A percentile compares a stretch with the other conserved stretches of the same genome.
Conservation (phyloP, 2,113 vertebrate genomes). For the Chaetura pelagica region DNA sequence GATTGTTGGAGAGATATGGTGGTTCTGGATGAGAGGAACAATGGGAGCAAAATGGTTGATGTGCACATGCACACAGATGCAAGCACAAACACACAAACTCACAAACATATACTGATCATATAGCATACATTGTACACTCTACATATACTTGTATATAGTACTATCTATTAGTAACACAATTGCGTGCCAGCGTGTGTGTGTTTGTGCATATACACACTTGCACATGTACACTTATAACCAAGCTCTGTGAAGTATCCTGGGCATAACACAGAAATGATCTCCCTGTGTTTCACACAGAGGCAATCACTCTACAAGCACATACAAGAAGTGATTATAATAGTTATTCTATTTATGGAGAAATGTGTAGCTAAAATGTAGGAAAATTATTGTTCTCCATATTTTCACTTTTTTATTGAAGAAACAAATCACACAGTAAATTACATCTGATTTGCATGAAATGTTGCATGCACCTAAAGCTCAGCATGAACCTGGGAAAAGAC, state of each 20-base stretch:
- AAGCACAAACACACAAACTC: neutral
- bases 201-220: neutral
- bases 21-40: neutral
- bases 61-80: rapidly evolving
- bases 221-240: neutral
- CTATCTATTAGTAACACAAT: neutral
- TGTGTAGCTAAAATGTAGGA: slow-evolving; percentile 34
- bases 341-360: slow-evolving; percentile 63
- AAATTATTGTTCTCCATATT: slow-evolving; percentile 26
- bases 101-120: rapidly evolving
- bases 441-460: slow-evolving; percentile 50
- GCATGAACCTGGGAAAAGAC: slow-evolving; percentile 51
- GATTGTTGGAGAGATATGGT: neutral
- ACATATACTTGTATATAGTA: neutral
- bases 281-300: neutral
- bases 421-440: slow-evolving; percentile 70
- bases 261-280: neutral
- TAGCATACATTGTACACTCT: neutral
- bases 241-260: neutral
- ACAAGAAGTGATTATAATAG: slow-evolving; percentile 63
- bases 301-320: slow-evolving; percentile 44
- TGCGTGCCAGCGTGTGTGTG: rapidly evolving
- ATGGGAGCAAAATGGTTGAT: neutral
- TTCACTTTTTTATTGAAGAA: slow-evolving; percentile 61
- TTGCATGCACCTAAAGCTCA: slow-evolving; percentile 18